Conservation (phyloP, 53 echinoderm and acorn worm species). For the Holothuria scabra region DNA sequence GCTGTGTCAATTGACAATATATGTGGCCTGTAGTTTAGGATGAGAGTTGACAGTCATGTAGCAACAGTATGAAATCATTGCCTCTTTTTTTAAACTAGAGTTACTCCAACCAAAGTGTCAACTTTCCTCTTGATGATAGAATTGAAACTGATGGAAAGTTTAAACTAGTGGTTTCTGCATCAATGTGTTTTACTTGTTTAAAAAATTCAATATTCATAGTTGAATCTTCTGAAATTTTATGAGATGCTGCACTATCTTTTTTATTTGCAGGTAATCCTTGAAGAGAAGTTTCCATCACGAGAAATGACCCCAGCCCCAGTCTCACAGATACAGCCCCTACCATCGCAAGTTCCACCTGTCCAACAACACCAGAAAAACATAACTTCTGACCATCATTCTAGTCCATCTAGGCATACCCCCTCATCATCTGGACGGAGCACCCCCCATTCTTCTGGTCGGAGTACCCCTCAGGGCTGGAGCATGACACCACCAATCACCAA, state of each 20-base stretch:
- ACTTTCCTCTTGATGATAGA: too few species aligned
- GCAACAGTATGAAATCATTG: too few species aligned
- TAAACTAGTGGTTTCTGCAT: too few species aligned
- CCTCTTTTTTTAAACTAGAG: too few species aligned
- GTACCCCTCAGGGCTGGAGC: slow-evolving; percentile 16
- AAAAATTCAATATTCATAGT: neutral
- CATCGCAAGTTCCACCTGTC: slow-evolving; percentile 36
- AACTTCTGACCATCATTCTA: slow-evolving; percentile 31
- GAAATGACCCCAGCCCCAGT: slow-evolving; percentile 5
- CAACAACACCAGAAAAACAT: slow-evolving; percentile 39
- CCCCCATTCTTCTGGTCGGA: slow-evolving; percentile 27
- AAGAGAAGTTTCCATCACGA: slow-evolving; percentile 21
- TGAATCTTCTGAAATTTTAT: neutral
- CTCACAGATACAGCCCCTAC: slow-evolving; percentile 44
- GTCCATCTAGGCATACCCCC: slow-evolving; percentile 32
- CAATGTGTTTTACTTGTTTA: too few species aligned
- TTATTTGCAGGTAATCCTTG: slow-evolving; percentile 30
- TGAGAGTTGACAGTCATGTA: too few species aligned
- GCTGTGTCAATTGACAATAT: too few species aligned
- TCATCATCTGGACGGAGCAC: slow-evolving; percentile 20
- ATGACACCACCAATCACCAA: slow-evolving; percentile 27
- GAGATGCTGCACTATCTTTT: too few species aligned
- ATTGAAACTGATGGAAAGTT: too few species aligned
- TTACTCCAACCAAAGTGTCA: too few species aligned
- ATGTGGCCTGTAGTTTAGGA: too few species aligned